phyloP scores from a whole-genome alignment of 2,888 invertebrate genomes.

The Oegoconia quadripuncta region DNA sequence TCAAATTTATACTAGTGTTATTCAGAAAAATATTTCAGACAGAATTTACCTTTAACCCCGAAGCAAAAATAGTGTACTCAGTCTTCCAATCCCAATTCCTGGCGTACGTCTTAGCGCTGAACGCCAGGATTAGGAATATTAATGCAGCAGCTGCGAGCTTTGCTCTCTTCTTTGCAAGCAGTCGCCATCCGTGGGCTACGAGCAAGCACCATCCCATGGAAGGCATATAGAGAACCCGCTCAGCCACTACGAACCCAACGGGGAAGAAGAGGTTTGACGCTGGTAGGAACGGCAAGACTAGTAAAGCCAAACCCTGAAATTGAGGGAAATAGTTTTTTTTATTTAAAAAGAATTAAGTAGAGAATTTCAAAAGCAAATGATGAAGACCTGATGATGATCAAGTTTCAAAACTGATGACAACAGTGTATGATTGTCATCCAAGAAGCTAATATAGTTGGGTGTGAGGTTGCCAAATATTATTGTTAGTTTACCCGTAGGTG shows the following conservation, averaged over 20 bases:
- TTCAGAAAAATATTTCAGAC: no score
- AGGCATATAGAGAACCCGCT: slow-evolving; percentile 96
- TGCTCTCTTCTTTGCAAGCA: slow-evolving; percentile 82
- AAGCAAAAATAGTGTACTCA: slow-evolving; percentile 96
- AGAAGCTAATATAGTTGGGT: neutral
- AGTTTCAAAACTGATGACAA: no score
- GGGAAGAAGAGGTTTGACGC: slow-evolving; percentile 98
- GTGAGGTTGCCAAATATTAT: neutral
- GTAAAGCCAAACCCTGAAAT: slow-evolving; percentile 89
- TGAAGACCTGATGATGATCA: neutral
- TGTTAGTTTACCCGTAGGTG: no score
- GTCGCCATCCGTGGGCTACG: slow-evolving; percentile 91
- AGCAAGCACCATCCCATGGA: slow-evolving; percentile 98
- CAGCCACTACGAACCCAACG: slow-evolving; percentile 98
- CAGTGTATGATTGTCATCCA: neutral
- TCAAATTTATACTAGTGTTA: no score
- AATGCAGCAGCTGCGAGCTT: slow-evolving; percentile 83
- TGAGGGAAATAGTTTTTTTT: slow-evolving; percentile 14
- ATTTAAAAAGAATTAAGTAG: neutral
- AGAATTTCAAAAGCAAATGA: neutral
- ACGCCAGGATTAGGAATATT: slow-evolving; percentile 85
- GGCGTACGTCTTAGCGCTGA: slow-evolving; percentile 90
- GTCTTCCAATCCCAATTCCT: slow-evolving; percentile 96
- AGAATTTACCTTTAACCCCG: slow-evolving; percentile 84
- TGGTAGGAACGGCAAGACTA: slow-evolving; percentile 95